Conservation (phyloP, 2,888 invertebrate species). For the Patella depressa region DNA sequence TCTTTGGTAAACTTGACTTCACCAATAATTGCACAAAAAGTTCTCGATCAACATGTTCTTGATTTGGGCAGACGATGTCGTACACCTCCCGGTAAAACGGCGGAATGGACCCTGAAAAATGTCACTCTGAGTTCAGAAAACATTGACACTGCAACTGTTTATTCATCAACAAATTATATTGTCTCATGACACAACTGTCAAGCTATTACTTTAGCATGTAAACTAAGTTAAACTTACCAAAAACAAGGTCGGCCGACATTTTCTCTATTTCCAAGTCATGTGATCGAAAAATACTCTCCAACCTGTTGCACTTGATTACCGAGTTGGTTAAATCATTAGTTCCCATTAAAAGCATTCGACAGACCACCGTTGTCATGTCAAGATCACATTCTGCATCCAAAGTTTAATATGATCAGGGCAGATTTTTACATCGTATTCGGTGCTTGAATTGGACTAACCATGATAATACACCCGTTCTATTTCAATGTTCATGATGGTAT, state of each 20-base stretch:
- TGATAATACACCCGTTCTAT: no score
- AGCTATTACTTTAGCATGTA: background rate
- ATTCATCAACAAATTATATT: background rate
- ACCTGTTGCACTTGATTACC: background rate
- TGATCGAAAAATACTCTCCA: background rate
- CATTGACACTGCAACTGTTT: background rate
- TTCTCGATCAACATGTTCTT: constrained; percentile 71
- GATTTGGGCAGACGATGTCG: constrained; percentile 70
- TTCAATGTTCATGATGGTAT: no score
- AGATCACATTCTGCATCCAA: no score
- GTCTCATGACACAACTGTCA: background rate
- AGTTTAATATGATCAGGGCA: no score
- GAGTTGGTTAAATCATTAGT: background rate
- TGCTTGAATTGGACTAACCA: no score
- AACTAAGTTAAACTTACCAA: constrained; percentile 49
- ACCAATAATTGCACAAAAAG: constrained; percentile 69
- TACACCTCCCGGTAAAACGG: constrained; percentile 71
- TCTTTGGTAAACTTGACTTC: constrained; percentile 67
- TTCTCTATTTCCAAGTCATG: constrained; percentile 36
- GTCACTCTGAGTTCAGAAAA: background rate
- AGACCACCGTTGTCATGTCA: no score
- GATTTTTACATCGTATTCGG: no score
- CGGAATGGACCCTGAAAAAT: constrained; percentile 69
- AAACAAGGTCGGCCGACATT: constrained; percentile 66
- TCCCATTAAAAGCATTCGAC: background rate